These are phyloP conservation scores for Chaetodon trifascialis DNA, from an alignment of 2,113 vertebrate genomes.

Conservation along the genomic window DNA sequence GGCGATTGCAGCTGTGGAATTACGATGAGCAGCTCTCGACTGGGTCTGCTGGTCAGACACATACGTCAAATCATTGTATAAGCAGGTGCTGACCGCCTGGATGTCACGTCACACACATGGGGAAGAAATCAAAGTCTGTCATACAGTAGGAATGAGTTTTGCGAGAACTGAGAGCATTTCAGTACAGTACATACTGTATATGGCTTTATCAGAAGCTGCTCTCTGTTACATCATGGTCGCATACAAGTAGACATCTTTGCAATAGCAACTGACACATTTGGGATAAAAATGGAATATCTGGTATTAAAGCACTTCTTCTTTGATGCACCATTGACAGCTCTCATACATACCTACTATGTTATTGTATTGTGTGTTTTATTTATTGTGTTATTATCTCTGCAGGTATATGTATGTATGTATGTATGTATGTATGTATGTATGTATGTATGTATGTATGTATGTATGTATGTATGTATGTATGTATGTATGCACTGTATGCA, in stretches of 20 bases:
- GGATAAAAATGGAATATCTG: no score
- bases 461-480: background rate
- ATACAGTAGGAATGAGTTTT: background rate
- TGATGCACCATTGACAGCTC: background rate
- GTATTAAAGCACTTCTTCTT: no score
- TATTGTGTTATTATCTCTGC: no score
- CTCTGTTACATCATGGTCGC: background rate
- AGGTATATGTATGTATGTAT: no score
- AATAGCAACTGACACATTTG: background rate
- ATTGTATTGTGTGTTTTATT: no score
- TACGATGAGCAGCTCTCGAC: slow-evolving; percentile 34
- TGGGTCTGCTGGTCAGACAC: slow-evolving; percentile 36
- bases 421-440: no score
- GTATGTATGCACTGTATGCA: background rate
- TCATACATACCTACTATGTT: background rate
- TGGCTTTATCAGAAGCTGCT: slow-evolving; percentile 1
- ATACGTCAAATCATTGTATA: slow-evolving; percentile 45
- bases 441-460: no score
- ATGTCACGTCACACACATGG: slow-evolving; percentile 27
- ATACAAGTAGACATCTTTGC: background rate
- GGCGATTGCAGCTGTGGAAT: slow-evolving; percentile 58
- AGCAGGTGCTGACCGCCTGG: slow-evolving; percentile 55
- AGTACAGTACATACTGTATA: background rate
- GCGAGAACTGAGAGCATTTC: background rate
- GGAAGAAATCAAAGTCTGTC: slow-evolving; percentile 26